These are phyloP conservation scores for Peromyscus melanophrys DNA, from an alignment of 2,797 vertebrate species.

Conservation along the genomic window DNA sequence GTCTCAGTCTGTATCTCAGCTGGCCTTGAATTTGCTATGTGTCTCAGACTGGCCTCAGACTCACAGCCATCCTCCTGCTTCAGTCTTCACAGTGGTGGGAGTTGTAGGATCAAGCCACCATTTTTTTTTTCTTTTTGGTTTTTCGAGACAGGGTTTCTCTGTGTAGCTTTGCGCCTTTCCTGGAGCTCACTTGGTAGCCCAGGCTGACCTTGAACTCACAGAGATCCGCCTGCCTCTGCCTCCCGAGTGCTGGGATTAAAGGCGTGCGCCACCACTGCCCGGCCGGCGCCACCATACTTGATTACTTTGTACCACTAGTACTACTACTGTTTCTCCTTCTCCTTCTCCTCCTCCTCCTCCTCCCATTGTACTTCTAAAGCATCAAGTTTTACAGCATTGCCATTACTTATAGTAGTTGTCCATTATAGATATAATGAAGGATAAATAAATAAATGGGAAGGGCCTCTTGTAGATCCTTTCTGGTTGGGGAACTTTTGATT, in stretches of 20 bases:
- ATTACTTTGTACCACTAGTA: too few species aligned
- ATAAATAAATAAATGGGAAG: conserved; percentile 32
- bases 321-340: too few species aligned
- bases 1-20: neutral
- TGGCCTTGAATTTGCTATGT: neutral
- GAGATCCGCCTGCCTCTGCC: too few species aligned
- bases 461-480: conserved; percentile 31
- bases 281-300: neutral
- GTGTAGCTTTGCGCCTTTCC: too few species aligned
- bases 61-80: neutral
- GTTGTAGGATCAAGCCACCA: neutral
- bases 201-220: too few species aligned
- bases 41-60: neutral
- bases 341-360: neutral
- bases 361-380: neutral
- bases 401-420: neutral
- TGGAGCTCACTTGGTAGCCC: too few species aligned
- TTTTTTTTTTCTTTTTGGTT: too few species aligned
- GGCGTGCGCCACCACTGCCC: too few species aligned
- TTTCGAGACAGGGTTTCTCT: too few species aligned
- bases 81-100: neutral
- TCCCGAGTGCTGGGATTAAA: too few species aligned
- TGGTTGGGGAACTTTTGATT: neutral
- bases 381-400: conserved; percentile 41
- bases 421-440: conserved; percentile 3